phyloP scores from a whole-genome alignment of 1,140 invertebrate genomes.

The Rhagoletis pomonella region DNA sequence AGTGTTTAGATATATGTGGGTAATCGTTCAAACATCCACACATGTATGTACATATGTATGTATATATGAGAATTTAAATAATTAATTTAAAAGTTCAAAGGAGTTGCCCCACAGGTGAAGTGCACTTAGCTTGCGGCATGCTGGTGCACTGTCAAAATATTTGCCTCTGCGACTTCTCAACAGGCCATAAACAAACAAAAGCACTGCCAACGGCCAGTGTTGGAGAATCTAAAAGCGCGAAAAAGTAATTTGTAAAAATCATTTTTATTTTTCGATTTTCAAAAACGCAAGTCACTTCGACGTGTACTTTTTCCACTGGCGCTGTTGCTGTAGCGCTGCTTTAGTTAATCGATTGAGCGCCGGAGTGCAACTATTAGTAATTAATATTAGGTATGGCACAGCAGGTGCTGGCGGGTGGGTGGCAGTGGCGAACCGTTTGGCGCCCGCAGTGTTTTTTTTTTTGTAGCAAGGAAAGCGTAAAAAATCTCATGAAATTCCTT shows the following conservation, averaged over 20 bases:
- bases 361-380: not conserved
- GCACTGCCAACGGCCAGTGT: too few species aligned
- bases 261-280: not conserved
- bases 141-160: not conserved
- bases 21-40: not conserved
- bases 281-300: not conserved
- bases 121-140: not conserved
- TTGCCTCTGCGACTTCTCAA: not conserved
- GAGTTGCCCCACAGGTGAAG: not conserved
- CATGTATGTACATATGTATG: too few species aligned
- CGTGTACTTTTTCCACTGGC: not conserved
- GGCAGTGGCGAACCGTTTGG: not conserved
- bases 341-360: too few species aligned
- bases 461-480: not conserved
- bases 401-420: not conserved
- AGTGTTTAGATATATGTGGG: not conserved
- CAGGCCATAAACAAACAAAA: slow-evolving; percentile 18
- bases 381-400: not conserved
- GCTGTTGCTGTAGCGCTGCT: not conserved
- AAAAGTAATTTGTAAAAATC: not conserved
- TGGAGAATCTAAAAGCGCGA: too few species aligned
- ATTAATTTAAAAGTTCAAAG: not conserved
- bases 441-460: not conserved
- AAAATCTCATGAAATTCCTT: too few species aligned
- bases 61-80: not conserved